A percentile compares a stretch with the other conserved stretches of the same genome.
Conservation (phyloP, 2,888 invertebrate species). For the Neuroscelio doddi region DNA sequence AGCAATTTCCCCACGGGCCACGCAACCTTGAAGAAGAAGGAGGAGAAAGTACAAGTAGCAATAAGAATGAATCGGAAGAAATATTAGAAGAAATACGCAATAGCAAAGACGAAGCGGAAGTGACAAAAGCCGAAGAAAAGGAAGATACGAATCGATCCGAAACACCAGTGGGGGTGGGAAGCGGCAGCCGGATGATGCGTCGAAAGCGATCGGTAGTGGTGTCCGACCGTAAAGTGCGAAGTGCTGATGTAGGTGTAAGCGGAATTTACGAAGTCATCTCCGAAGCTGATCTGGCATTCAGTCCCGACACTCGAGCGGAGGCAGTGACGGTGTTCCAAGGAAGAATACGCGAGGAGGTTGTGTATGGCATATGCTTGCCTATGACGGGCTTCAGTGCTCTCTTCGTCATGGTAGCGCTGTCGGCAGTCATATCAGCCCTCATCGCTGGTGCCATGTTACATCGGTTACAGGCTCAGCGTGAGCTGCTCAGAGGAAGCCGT, state of each 20-base stretch:
- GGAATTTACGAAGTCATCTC: constrained; percentile 93
- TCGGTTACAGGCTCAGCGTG: constrained; percentile 84
- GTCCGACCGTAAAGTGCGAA: constrained; percentile 83
- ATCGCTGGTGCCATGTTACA: constrained; percentile 89
- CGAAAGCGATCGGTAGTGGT: constrained; percentile 79
- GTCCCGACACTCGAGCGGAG: constrained; percentile 85
- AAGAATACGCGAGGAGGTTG: constrained; percentile 89
- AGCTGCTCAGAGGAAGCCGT: constrained; percentile 73
- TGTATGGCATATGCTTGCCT: constrained; percentile 93
- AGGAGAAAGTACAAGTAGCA: background rate
- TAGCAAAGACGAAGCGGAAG: constrained; percentile 13
- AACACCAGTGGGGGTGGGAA: constrained; percentile 24
- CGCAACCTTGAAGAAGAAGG: constrained; percentile 76
- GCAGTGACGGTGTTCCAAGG: constrained; percentile 93
- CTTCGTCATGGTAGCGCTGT: constrained; percentile 85
- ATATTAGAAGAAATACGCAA: background rate
- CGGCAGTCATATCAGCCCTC: constrained; percentile 89
- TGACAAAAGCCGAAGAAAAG: constrained; percentile 22
- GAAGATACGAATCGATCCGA: constrained; percentile 41
- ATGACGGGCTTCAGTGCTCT: constrained; percentile 91
- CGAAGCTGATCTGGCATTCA: constrained; percentile 92
- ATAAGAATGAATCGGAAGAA: constrained; percentile 13
- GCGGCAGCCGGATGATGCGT: constrained; percentile 64
- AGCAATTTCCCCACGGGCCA: constrained; percentile 85
- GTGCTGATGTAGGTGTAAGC: constrained; percentile 91